These are phyloP conservation scores for Micropoecilia bifurca DNA, from an alignment of 2,797 vertebrate species.

Conservation along the genomic window DNA sequence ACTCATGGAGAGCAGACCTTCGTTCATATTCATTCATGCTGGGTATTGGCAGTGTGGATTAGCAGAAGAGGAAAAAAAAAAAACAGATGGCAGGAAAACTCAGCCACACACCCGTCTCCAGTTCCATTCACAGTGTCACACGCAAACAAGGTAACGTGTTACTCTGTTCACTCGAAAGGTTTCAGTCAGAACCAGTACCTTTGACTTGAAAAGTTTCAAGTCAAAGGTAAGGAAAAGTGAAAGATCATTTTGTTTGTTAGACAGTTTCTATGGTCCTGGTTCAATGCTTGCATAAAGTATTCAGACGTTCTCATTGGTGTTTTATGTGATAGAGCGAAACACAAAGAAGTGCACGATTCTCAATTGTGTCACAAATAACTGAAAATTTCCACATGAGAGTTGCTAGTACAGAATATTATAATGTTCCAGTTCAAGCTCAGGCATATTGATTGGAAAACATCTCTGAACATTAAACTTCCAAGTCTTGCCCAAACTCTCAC, in stretches of 20 bases:
- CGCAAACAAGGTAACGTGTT: constrained; percentile 31
- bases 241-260: background rate
- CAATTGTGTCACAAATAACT: background rate
- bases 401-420: background rate
- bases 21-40: constrained; percentile 61
- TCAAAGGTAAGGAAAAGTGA: background rate
- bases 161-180: constrained; percentile 8
- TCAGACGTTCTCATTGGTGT: background rate
- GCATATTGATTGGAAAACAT: background rate
- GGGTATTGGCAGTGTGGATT: constrained; percentile 47
- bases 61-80: constrained; percentile 40
- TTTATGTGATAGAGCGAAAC: background rate
- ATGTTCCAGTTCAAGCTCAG: background rate
- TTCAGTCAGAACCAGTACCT: too few relatives aligned
- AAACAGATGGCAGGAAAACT: constrained; percentile 70
- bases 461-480: background rate
- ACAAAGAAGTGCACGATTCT: background rate
- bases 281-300: background rate
- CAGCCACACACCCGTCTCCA: constrained; percentile 43
- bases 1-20: constrained; percentile 27
- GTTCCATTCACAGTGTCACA: constrained; percentile 40
- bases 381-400: background rate
- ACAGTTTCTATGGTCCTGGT: background rate
- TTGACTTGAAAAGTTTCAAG: too few relatives aligned
- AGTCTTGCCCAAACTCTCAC: background rate